Evolutionary conservation across 2,113 vertebrate species (phyloP).

Genomic region (Mesembrinibis cayennensis): DNA sequence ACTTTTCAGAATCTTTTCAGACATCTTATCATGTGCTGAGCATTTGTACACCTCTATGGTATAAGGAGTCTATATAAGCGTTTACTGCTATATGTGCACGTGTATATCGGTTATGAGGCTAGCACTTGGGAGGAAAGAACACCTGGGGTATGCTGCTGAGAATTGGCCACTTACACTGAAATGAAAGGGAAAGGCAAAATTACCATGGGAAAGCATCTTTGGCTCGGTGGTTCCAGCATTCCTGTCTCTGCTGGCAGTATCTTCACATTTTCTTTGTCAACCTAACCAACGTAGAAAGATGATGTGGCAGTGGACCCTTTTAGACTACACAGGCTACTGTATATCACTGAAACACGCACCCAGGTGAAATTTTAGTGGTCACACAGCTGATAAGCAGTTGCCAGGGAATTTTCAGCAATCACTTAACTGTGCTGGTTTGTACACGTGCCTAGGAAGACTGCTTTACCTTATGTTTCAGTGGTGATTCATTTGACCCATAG

Average conservation of each 20-base stretch:
- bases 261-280: background rate
- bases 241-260: background rate
- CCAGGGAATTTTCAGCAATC: background rate
- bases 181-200: background rate
- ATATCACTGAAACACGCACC: fast-evolving
- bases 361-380: background rate
- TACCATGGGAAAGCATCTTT: background rate
- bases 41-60: background rate
- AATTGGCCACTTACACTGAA: no score
- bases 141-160: background rate
- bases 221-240: background rate
- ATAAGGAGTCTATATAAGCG: background rate
- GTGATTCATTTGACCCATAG: background rate
- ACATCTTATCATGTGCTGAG: background rate
- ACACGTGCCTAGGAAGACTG: background rate
- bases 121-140: background rate
- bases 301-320: background rate
- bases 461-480: background rate
- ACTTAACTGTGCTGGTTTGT: background rate
- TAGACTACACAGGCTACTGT: fast-evolving
- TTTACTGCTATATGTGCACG: fast-evolving
- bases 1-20: background rate
- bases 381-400: background rate
- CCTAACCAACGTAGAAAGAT: background rate
- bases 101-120: fast-evolving